Base-by-base conservation (phyloP, 2,888 invertebrate species). In the Conus canariensis region DNA sequence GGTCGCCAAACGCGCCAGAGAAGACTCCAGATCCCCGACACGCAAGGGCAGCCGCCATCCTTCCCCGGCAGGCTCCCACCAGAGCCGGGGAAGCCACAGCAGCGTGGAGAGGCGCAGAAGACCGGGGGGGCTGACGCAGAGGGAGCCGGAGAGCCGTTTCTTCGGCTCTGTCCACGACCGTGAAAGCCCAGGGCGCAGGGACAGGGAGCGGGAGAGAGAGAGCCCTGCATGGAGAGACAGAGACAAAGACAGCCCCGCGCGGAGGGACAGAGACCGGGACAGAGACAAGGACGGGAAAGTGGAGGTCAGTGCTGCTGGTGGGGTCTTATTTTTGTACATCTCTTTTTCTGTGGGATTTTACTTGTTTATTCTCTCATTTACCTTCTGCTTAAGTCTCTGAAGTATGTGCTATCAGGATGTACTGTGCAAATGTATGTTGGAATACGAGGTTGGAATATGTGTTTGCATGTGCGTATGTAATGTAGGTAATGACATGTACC, bases 11-110 rank as follows among this genome's bases (percentile, higher is more conserved):
- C 90, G 91, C 7, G 85, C 67, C 1, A 85, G 91, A 45, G 91
- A 91, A 25, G 83, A 88, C 45, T 89, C 89, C 14, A 22, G 85
- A 85, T 89, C 89, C 1, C 85, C 85, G 22, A 58, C n/a, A 9
- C 70, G 89, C 2, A 64, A 58, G 25, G 25, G 67, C 58, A 89
- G 89, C 77, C 85, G 89, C 25, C 89, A 89, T 12, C 89, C 89
- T 5, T 91, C 91, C 14, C 91, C 91, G 45, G 88, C 90, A 0
- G 90, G 91, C 30, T 91, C 91, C 30, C 88, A 87, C 74, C 90
- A 90, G 30, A 90, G 91, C 22, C 88, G 60, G 19, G 86, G 90
- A 6, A 88, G 90, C 74, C 90, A 87, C 85, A 86, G 87, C 83
- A 87, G 88, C 80, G 56, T 87, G 30, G 83, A 83, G 25, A 77